Percentiles rank a stretch among this genome's conserved stretches.
These are phyloP conservation scores for Anaspis maculata DNA, from an alignment of 2,888 invertebrate genomes.

Conservation along the genomic window DNA sequence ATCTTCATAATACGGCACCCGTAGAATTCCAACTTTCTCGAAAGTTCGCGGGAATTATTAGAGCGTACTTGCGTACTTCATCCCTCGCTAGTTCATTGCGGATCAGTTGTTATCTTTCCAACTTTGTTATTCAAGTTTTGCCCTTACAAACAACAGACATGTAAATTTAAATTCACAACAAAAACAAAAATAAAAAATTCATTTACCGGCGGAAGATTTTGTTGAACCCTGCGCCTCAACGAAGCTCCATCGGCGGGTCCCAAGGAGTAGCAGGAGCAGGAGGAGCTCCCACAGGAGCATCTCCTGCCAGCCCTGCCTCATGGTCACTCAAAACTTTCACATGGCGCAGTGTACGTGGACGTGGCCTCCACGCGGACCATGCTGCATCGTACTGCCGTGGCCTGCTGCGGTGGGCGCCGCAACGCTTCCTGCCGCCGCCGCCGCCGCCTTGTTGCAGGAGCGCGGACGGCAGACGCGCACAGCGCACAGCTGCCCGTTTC, in stretches of 20 bases:
- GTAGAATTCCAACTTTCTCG: too few species aligned
- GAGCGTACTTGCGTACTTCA: too few species aligned
- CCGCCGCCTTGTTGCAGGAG: slow-evolving; percentile 15
- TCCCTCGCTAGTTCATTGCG: too few species aligned
- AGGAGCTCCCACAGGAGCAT: slow-evolving; percentile 32
- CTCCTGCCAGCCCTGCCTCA: slow-evolving; percentile 35
- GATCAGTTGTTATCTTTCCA: too few species aligned
- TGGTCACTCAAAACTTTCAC: slow-evolving; percentile 35
- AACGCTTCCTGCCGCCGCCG: slow-evolving; percentile 12
- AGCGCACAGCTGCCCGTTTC: slow-evolving; percentile 9
- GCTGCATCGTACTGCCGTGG: slow-evolving; percentile 17
- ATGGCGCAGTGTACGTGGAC: slow-evolving; percentile 25
- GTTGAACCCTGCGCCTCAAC: slow-evolving; percentile 27
- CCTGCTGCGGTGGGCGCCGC: slow-evolving; percentile 4
- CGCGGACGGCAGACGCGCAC: slow-evolving; percentile 17
- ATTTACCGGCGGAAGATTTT: neutral
- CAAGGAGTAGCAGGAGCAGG: slow-evolving; percentile 31
- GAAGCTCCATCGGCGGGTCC: slow-evolving; percentile 23
- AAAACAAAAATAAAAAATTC: too few species aligned
- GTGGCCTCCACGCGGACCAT: slow-evolving; percentile 22
- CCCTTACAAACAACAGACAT: too few species aligned
- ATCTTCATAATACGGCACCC: too few species aligned
- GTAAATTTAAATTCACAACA: too few species aligned
- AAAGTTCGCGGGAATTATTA: too few species aligned
- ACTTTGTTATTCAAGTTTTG: too few species aligned